Evolutionary conservation across 1,140 invertebrate species (phyloP).

Genomic region (Trichomalopsis sarcophagae): DNA sequence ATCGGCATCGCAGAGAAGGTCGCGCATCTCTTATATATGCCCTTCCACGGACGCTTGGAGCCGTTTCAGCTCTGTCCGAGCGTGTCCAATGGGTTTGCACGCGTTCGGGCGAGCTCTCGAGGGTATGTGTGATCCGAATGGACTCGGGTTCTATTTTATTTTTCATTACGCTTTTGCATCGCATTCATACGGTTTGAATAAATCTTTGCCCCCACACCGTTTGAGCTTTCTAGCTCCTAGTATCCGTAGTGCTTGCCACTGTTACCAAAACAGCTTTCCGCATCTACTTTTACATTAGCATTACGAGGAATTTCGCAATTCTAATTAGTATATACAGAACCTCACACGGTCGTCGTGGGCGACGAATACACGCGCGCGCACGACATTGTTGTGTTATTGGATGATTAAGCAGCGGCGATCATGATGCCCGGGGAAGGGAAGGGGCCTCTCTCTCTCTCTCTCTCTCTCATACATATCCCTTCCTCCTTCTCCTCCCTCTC

Average conservation of each 20-base stretch:
- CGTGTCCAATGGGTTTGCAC: not conserved
- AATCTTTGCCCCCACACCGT: too few relatives aligned
- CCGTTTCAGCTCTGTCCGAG: not conserved
- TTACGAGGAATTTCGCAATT: not conserved
- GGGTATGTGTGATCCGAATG: not conserved
- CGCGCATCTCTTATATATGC: too few relatives aligned
- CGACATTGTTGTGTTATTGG: constrained; percentile 40
- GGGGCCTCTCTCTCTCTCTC: constrained; percentile 30
- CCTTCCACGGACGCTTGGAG: not conserved
- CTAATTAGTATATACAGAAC: too few relatives aligned
- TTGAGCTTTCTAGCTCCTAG: too few relatives aligned
- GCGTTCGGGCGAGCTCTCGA: not conserved
- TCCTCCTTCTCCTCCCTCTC: constrained; percentile 37
- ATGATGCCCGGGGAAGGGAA: constrained; percentile 50
- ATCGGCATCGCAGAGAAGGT: not conserved
- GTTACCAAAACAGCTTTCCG: too few relatives aligned
- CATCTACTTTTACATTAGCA: too few relatives aligned
- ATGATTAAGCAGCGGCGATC: constrained; percentile 48
- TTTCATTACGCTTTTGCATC: too few relatives aligned
- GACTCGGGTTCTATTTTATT: not conserved
- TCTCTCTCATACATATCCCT: constrained; percentile 52
- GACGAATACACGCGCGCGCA: constrained; percentile 3
- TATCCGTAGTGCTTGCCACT: too few relatives aligned
- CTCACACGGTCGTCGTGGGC: not conserved
- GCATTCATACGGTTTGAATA: too few relatives aligned